Evolutionary conservation across 2,888 invertebrate species (phyloP).

Genomic region (Notodonta ziczac): DNA sequence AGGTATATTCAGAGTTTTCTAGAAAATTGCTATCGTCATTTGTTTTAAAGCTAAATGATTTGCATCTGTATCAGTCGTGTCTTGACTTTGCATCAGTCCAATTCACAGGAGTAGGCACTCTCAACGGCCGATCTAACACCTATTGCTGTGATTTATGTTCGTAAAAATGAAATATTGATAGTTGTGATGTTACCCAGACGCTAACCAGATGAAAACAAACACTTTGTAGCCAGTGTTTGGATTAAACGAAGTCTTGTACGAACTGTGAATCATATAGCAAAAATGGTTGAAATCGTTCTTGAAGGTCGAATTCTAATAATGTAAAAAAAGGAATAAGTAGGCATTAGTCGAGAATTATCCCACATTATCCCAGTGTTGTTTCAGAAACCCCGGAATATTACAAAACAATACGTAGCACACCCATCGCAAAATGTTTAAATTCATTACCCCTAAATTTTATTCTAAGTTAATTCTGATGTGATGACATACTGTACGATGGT

Average conservation of each 20-base stretch:
- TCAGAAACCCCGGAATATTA: too few species aligned
- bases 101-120: not conserved
- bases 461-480: too few species aligned
- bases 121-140: slow-evolving; percentile 10
- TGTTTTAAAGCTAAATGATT: not conserved
- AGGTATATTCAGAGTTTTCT: too few species aligned
- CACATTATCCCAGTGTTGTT: too few species aligned
- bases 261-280: slow-evolving; percentile 22
- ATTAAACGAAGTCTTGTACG: slow-evolving; percentile 17
- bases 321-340: not conserved
- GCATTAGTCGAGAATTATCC: too few species aligned
- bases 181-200: slow-evolving; percentile 44
- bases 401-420: too few species aligned
- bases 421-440: too few species aligned
- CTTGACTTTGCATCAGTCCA: not conserved
- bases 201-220: slow-evolving; percentile 37
- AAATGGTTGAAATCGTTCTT: slow-evolving; percentile 12
- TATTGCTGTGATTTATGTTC: slow-evolving; percentile 35
- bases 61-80: not conserved
- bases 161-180: slow-evolving; percentile 35
- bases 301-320: slow-evolving; percentile 8
- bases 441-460: too few species aligned
- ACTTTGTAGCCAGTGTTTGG: slow-evolving; percentile 19
- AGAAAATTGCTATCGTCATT: not conserved
- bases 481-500: too few species aligned